Base-by-base conservation (phyloP, 2,888 invertebrate genomes). In the Ecdyonurus torrentis region DNA sequence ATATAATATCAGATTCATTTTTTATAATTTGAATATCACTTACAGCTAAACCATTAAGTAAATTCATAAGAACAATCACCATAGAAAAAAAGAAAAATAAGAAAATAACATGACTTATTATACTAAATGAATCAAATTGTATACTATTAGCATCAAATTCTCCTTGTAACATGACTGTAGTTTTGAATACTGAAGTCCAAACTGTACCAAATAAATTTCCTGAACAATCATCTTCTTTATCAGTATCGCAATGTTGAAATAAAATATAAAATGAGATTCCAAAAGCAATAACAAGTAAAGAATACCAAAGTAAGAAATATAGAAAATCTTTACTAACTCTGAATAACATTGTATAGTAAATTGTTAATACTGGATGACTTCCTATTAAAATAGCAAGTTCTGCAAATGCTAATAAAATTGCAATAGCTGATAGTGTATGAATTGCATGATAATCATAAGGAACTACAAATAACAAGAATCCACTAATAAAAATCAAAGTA, bases 131-230 rank as follows among this genome's bases (percentile, higher is more conserved):
- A 61, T 80, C 77, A 70, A 91, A 90, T 60, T 87, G 83, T 59
- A 91, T 84, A 10, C 84, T 83, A n/a, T 84, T 80, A 0, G 89
- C 89, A 70, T 91, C 90, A 69, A 90, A 89, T 74, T 91, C 91
- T 18, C 91, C 91, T 0, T 90, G 90, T 67, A 90, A 77, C 91
- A 91, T 91, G 1, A 90, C 87, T 23, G 90, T 83, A 0, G 90
- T 90, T 75, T 91, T 91, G 68, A 91, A 88, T 52, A 90, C 71
- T 0, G 90, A 86, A 65, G 81, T 79, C 1, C 82, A 84, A 0
- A 87, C 86, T 72, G 84, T 81, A 1, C 79, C 77, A 69, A 91
- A 90, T 67, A 83, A 83, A 64, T 71, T 70, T 62, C 84, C 81
- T 68, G 84, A 82, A 63, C 81, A 82, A 19, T 79, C 81, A 1